Conservation (phyloP, 1,140 invertebrate genomes). For the Sitobion miscanthi region DNA sequence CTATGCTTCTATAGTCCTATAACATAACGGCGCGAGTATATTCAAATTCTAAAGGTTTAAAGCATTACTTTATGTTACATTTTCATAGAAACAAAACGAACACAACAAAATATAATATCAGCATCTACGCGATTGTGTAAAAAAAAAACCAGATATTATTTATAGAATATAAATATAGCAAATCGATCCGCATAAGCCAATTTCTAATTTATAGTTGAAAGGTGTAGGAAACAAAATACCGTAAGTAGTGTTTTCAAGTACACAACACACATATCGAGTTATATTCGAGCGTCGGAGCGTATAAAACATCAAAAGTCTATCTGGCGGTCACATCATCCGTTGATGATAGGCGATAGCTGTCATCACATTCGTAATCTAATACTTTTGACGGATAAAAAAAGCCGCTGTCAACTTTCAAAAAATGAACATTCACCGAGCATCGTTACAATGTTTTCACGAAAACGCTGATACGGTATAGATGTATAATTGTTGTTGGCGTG, state of each 20-base stretch:
- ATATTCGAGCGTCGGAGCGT: not conserved
- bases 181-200: not conserved
- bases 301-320: too few species aligned
- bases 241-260: not conserved
- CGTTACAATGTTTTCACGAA: not conserved
- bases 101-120: not conserved
- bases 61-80: not conserved
- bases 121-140: not conserved
- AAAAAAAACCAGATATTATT: not conserved
- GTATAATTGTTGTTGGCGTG: not conserved
- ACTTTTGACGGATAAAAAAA: too few species aligned
- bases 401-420: not conserved
- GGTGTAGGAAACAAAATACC: not conserved
- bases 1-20: not conserved
- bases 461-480: not conserved
- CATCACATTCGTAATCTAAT: too few species aligned
- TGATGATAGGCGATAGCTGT: too few species aligned
- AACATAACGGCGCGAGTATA: not conserved
- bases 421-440: not conserved
- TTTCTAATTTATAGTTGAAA: not conserved
- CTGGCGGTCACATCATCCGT: too few species aligned
- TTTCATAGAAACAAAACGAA: not conserved
- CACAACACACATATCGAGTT: not conserved
- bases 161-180: not conserved
- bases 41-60: not conserved